Percentiles rank a stretch among this genome's conserved stretches.
These are phyloP conservation scores for Nestor notabilis DNA, from an alignment of 2,113 vertebrate genomes.

Conservation along the genomic window DNA sequence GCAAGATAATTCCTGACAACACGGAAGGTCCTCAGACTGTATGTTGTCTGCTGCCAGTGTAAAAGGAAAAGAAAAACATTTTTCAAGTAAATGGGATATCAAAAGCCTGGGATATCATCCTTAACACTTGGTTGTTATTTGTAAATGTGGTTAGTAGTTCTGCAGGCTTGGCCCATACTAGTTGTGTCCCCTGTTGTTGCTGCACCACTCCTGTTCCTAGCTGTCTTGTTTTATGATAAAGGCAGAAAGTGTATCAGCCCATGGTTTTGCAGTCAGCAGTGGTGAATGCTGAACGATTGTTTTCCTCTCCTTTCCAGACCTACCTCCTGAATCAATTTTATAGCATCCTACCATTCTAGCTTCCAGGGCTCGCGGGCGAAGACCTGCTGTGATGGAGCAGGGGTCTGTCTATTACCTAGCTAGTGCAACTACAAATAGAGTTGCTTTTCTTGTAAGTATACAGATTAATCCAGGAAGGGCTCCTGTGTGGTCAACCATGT, in stretches of 20 bases:
- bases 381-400: background rate
- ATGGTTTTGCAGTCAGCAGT: background rate
- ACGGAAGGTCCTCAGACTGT: background rate
- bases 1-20: background rate
- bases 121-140: background rate
- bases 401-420: background rate
- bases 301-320: background rate
- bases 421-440: background rate
- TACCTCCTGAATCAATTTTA: background rate
- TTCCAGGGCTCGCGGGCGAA: background rate
- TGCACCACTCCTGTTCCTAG: background rate
- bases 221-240: background rate
- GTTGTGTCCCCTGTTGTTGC: background rate
- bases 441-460: background rate
- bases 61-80: background rate
- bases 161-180: fast-evolving
- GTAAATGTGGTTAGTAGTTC: background rate
- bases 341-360: background rate
- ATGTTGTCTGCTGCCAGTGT: background rate
- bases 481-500: background rate
- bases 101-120: background rate
- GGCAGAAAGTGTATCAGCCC: background rate
- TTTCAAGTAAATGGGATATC: background rate
- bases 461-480: background rate
- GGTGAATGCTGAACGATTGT: fast-evolving